Evolutionary conservation across 1,140 invertebrate species (phyloP), one percentile per base, ranked within the genome.

Genomic region (Drosophila takahashii): DNA sequence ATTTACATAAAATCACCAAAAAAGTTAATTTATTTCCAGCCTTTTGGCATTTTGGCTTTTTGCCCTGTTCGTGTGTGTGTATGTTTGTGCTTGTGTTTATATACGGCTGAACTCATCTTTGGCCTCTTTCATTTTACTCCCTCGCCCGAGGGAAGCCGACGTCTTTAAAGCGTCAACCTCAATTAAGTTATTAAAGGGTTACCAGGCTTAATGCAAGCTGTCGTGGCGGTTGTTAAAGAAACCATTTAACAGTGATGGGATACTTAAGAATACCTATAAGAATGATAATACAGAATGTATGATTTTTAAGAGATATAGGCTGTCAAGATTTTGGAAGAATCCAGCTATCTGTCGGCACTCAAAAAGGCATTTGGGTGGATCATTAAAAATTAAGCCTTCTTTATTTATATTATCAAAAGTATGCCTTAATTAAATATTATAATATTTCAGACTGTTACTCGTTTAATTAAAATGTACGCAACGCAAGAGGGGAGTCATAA

Each of bases 1-100:
- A 86, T 86, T 87, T 76, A 83, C 79, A 86, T 87, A 86, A 87
- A 86, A 87, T 83, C 79, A 76, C 47, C 66, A 72, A 77, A 89
- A 86, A 89, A 89, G 85, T 89, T 87, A 84, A 89, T 84, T 87
- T 89, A 89, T 89, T 89, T 71, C 51, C 72, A 89, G 80, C 67
- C 84, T 74, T 83, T 87, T 79, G 65, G 65, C 56, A 52, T 80
- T 66, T 75, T 61, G 78, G 77, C 72, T 60, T 73, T 65, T 48
- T 42, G 29, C 45, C 64, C 34, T 13, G 11, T 66, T 37, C 22
- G 18, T 15, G 57, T 29, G 32, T 48, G 48, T 34, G 22, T 47
- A 41, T 1, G 41, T 18, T 39, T 37, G 42, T 47, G 70, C 57
- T 56, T 29, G 39, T 72, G 78, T 65, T 79, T 71, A 44, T 77